Conservation (phyloP, 64 coral and sea anemone species). For the Porites lutea region DNA sequence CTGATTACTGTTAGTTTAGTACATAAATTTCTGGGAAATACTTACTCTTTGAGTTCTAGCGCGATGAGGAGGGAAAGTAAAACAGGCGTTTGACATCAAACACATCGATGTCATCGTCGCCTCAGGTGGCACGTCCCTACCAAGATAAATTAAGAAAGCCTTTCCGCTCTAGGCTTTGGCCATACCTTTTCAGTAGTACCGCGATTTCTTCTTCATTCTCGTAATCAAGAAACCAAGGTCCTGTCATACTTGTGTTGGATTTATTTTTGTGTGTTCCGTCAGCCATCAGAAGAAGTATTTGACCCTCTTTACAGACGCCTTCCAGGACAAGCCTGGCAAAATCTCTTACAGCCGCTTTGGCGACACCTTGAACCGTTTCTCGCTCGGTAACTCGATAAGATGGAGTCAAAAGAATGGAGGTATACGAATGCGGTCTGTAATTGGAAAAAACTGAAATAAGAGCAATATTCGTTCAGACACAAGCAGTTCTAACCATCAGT, state of each 20-base stretch:
- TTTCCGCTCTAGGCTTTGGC: background rate
- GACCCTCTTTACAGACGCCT: constrained; percentile 29
- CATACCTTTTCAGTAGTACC: constrained; percentile 27
- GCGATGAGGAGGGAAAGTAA: no score
- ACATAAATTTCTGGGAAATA: no score
- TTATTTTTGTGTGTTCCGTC: constrained; percentile 66
- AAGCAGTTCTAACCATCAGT: no score
- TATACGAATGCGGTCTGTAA: background rate
- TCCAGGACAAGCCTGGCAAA: background rate
- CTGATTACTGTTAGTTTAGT: no score
- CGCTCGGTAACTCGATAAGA: constrained; percentile 61
- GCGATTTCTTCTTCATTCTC: constrained; percentile 48
- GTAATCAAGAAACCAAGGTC: constrained; percentile 46
- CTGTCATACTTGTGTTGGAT: constrained; percentile 23
- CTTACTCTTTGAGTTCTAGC: no score
- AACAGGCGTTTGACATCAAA: no score
- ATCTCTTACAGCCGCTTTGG: constrained; percentile 63
- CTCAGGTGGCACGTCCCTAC: no score
- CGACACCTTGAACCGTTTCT: constrained; percentile 50
- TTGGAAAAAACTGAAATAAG: no score
- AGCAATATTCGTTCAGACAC: no score
- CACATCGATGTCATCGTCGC: no score
- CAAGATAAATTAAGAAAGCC: no score
- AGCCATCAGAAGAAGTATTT: constrained; percentile 42
- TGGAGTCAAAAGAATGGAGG: constrained; percentile 30